Percentiles rank a stretch among this genome's conserved stretches.
Conservation (phyloP, 2,888 invertebrate species). For the Chaetogeoica ovagalla region DNA sequence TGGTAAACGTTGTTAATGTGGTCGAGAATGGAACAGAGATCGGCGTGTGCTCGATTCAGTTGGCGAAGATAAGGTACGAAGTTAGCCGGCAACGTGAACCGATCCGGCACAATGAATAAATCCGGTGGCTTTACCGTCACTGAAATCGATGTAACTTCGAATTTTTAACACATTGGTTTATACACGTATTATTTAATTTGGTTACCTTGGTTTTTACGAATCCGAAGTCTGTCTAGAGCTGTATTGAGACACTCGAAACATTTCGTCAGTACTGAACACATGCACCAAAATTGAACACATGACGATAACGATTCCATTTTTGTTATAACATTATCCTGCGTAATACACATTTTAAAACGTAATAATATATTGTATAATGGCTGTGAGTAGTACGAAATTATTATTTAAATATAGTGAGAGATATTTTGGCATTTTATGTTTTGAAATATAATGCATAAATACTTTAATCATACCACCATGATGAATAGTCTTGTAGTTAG, state of each 20-base stretch:
- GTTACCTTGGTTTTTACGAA: constrained; percentile 29
- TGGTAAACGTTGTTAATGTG: constrained; percentile 50
- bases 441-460: too few species aligned
- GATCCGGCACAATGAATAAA: constrained; percentile 23
- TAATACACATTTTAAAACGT: too few species aligned
- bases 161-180: too few species aligned
- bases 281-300: constrained; percentile 52
- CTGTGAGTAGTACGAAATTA: too few species aligned
- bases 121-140: background rate
- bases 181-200: too few species aligned
- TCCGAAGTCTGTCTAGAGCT: constrained; percentile 5
- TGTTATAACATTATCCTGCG: constrained; percentile 49
- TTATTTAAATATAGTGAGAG: too few species aligned
- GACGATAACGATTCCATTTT: constrained; percentile 53
- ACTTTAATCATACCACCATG: too few species aligned
- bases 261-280: constrained; percentile 51
- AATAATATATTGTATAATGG: too few species aligned
- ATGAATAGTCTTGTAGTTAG: too few species aligned
- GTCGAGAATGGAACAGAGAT: constrained; percentile 52
- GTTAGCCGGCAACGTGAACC: constrained; percentile 32
- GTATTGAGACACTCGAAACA: constrained; percentile 50
- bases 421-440: too few species aligned
- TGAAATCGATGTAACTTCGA: background rate
- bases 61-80: background rate
- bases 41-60: constrained; percentile 39